Evolutionary conservation across 2,888 invertebrate genomes (phyloP), one percentile per base, ranked within the genome.

Genomic region (Glaucopsyche alexis): DNA sequence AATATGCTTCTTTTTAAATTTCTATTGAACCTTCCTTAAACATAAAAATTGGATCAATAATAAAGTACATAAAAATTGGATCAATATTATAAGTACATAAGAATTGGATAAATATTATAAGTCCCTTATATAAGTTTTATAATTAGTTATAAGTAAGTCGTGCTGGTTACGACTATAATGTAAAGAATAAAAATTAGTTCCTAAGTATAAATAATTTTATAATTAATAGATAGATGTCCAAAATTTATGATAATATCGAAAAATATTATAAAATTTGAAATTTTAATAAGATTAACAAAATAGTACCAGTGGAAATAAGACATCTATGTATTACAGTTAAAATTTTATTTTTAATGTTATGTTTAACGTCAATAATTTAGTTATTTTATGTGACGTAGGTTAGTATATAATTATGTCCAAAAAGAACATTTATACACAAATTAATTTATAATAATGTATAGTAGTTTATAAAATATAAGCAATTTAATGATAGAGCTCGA

Each of bases 121-220:
- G 72, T 72, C 66, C 72, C 72, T 72, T 72, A 49, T 45, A 72
- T 66, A 14, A 50, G 64, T 47, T 60, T 29, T 38, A 72, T 50
- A 66, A 29, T 64, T 71, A 74, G 29, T 69, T 69, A 11, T 50
- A 52, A 50, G 29, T n/a, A 49, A 65, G 82, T 84, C 81, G 84
- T 84, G 84, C 84, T 84, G 84, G 84, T 71, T 80, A 80, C 84
- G 84, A 82, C 83, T 74, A 42, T 7, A 72, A 45, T 38, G 49
- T 66, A 14, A 40, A 49, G 40, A 29, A 40, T 66, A 66, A 50
- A 71, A 64, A 13, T 50, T 50, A 66, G 47, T 50, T 66, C 16
- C n/a, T 65, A 72, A 40, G 50, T 66, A 38, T 49, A 66, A 66
- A 42, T 40, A 42, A 66, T 42, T 16, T 42, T 42, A 42, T 42